These are phyloP conservation scores for Siniperca chuatsi DNA, from an alignment of 2,113 vertebrate species.

Conservation along the genomic window DNA sequence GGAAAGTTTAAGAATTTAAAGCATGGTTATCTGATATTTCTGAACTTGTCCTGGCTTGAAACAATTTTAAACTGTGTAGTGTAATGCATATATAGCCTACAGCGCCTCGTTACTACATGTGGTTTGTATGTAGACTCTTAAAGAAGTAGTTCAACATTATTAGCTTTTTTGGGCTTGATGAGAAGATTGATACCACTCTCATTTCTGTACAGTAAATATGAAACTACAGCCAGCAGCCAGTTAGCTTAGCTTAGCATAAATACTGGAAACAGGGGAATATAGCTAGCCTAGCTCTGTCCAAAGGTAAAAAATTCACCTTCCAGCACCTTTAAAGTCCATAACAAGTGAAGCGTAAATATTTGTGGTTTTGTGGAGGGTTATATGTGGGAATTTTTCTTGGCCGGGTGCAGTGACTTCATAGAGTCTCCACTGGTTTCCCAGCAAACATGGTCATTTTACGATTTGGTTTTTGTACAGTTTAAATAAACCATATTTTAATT, in stretches of 20 bases:
- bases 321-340: background rate
- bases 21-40: slow-evolving; percentile 1
- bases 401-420: background rate
- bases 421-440: background rate
- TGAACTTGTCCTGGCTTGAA: slow-evolving; percentile 35
- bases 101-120: background rate
- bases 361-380: background rate
- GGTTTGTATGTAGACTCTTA: background rate
- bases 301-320: background rate
- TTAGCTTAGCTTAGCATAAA: no score
- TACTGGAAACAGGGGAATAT: background rate
- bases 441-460: background rate
- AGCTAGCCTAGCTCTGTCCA: background rate
- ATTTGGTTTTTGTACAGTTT: background rate
- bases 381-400: background rate
- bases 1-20: slow-evolving; percentile 16
- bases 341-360: background rate
- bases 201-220: no score
- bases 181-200: background rate
- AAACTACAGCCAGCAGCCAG: no score
- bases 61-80: slow-evolving; percentile 1
- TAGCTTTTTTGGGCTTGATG: background rate
- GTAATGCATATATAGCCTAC: background rate
- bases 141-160: background rate
- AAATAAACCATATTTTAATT: background rate